phyloP scores from a whole-genome alignment of 2,113 vertebrate genomes.

The Erythrocebus patas region DNA sequence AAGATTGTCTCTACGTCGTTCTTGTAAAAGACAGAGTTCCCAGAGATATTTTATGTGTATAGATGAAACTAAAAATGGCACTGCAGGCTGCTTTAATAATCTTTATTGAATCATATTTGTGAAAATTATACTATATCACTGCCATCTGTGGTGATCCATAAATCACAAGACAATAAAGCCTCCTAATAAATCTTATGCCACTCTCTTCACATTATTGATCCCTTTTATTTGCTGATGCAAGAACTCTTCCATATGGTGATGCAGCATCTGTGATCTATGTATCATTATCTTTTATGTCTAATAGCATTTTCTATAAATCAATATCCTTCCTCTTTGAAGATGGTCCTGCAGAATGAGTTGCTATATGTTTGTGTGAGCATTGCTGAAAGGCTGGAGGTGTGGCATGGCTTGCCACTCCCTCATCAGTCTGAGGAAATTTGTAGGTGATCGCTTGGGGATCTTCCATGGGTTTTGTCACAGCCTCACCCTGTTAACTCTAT shows the following conservation, averaged over 20 bases:
- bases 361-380: background rate
- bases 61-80: conserved; percentile 11
- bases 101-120: conserved; percentile 53
- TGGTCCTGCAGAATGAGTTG: background rate
- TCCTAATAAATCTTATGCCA: conserved; percentile 49
- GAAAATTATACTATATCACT: conserved; percentile 53
- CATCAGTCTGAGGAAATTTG: background rate
- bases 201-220: conserved; percentile 62
- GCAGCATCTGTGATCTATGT: conserved; percentile 49
- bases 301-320: conserved; percentile 57
- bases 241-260: conserved; percentile 48
- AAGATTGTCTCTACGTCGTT: background rate
- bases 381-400: background rate
- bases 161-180: conserved; percentile 53
- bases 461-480: background rate
- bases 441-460: too few relatives aligned
- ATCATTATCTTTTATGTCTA: conserved; percentile 46
- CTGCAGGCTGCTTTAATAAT: conserved; percentile 57
- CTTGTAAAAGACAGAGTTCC: background rate
- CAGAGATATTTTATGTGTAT: background rate
- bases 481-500: background rate
- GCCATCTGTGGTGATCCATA: conserved; percentile 56
- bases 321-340: background rate
- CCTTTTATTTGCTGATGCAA: conserved; percentile 69
- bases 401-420: background rate